Evolutionary conservation across 2,888 invertebrate genomes (phyloP).

Genomic region (Cyrtodaria siliqua): DNA sequence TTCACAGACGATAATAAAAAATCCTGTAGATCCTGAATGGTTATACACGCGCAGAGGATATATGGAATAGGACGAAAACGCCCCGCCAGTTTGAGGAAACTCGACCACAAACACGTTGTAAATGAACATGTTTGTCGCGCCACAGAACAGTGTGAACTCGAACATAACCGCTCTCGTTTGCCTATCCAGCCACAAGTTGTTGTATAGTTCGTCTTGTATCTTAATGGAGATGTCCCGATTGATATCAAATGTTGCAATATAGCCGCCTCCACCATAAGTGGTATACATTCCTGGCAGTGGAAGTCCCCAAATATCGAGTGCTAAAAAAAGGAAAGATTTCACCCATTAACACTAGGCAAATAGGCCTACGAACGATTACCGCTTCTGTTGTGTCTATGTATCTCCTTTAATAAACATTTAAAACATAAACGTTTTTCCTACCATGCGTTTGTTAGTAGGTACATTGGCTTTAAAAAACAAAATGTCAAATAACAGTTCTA

Average conservation of each 20-base stretch:
- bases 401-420: too few species aligned
- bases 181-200: constrained; percentile 70
- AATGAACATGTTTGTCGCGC: constrained; percentile 72
- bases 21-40: constrained; percentile 48
- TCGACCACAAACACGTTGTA: constrained; percentile 69
- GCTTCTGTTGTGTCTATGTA: too few species aligned
- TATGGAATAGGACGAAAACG: constrained; percentile 57
- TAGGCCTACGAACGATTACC: too few species aligned
- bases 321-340: constrained; percentile 3
- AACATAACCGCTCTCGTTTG: constrained; percentile 72
- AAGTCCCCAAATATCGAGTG: constrained; percentile 59
- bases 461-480: too few species aligned
- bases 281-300: constrained; percentile 56
- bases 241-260: constrained; percentile 68
- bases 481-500: too few species aligned
- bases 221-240: constrained; percentile 57
- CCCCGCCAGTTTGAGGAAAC: constrained; percentile 74
- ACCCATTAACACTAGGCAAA: background rate
- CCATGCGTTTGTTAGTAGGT: too few species aligned
- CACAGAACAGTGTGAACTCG: constrained; percentile 75
- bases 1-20: constrained; percentile 57
- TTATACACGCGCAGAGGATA: constrained; percentile 62
- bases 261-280: constrained; percentile 71
- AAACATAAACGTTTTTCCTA: too few species aligned
- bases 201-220: constrained; percentile 57